Evolutionary conservation across 2,797 vertebrate species (phyloP).

Genomic region (Lagodon rhomboides): DNA sequence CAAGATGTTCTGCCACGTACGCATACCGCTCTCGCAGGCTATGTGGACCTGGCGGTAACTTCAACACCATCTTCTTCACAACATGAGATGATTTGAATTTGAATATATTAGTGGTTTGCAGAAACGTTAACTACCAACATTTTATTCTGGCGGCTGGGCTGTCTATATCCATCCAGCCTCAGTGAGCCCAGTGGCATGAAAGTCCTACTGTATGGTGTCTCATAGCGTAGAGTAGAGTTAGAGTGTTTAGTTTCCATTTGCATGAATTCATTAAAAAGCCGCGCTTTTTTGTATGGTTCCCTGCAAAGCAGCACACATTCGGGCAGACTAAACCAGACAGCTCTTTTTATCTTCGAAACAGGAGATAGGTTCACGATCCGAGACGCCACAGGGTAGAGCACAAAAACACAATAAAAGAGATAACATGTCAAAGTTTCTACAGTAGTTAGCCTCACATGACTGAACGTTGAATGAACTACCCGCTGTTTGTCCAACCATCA

Average conservation of each 20-base stretch:
- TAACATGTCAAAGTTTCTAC: conserved; percentile 45
- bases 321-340: conserved; percentile 41
- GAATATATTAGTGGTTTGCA: too few species aligned
- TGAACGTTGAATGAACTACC: conserved; percentile 41
- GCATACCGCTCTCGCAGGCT: too few species aligned
- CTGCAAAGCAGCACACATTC: conserved; percentile 37
- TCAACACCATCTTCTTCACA: too few species aligned
- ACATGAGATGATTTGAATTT: too few species aligned
- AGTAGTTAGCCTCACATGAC: conserved; percentile 42
- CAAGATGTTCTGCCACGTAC: too few species aligned
- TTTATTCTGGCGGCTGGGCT: background rate
- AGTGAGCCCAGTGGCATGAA: conserved; percentile 19
- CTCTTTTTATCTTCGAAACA: conserved; percentile 51
- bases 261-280: conserved; percentile 32
- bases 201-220: background rate
- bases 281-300: conserved; percentile 37
- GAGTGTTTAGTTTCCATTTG: conserved; percentile 36
- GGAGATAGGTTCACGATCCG: conserved; percentile 46
- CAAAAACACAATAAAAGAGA: conserved; percentile 36
- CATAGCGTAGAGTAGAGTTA: conserved; percentile 18
- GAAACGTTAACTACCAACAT: too few species aligned
- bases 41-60: too few species aligned
- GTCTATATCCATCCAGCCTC: conserved; percentile 1
- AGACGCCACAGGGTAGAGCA: conserved; percentile 40
- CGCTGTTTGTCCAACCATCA: conserved; percentile 59